A percentile compares a stretch with the other conserved stretches of the same genome.
phyloP scores from a whole-genome alignment of 1,140 invertebrate species.

The Oreohelix idahoensis region DNA sequence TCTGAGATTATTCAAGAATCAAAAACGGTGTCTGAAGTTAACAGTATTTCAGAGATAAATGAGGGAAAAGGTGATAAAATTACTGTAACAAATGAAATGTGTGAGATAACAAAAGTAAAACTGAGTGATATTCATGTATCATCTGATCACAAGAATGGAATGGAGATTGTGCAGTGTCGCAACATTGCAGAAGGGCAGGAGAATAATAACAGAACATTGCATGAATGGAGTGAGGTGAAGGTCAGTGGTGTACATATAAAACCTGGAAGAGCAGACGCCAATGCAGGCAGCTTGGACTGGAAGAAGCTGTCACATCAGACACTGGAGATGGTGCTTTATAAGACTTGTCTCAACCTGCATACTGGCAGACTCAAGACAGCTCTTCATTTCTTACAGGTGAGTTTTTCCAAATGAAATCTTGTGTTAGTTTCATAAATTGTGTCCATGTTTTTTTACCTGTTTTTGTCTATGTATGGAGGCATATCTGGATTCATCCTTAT shows the following conservation, averaged over 20 bases:
- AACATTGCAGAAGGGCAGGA: not conserved
- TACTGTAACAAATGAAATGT: not conserved
- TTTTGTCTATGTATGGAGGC: too few relatives aligned
- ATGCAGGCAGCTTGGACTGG: not conserved
- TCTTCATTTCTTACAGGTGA: slow-evolving; percentile 60
- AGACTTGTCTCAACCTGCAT: slow-evolving; percentile 49
- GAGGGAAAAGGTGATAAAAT: not conserved
- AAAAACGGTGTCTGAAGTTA: not conserved
- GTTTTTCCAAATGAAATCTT: not conserved
- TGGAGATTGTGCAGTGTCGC: not conserved
- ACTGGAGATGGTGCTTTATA: slow-evolving; percentile 60
- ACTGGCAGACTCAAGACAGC: slow-evolving; percentile 59
- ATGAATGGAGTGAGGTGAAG: not conserved
- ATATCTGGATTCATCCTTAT: too few relatives aligned
- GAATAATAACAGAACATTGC: not conserved
- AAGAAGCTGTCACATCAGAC: slow-evolving; percentile 52
- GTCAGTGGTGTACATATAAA: not conserved
- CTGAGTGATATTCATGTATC: too few relatives aligned
- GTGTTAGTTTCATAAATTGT: too few relatives aligned
- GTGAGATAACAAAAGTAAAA: too few relatives aligned
- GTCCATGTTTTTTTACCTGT: too few relatives aligned
- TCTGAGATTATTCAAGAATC: not conserved
- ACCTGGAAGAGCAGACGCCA: not conserved
- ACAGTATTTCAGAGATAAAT: not conserved
- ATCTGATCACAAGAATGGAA: too few relatives aligned